Base-by-base conservation (phyloP, 1,140 invertebrate genomes). In the Eubasilissa regina region DNA sequence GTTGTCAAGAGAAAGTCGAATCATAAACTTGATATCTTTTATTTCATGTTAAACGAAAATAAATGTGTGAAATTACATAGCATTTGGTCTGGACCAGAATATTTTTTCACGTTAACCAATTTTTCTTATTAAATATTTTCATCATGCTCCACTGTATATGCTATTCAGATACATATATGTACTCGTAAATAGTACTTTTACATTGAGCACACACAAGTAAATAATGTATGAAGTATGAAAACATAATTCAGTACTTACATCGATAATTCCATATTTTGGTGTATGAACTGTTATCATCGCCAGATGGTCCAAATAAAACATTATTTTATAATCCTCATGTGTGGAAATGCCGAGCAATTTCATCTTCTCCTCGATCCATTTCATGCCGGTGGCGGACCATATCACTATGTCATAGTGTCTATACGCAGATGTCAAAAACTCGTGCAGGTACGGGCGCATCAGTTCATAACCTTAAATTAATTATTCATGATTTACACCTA, bases 341-440 rank as follows among this genome's bases (percentile, higher is more conserved):
- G 87, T 92, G 0, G 93, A 89, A 0, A 99, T 97, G 0, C 97
- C 97, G 0, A 99, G 89, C 21, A 98, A 87, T 74, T 95, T 94
- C 97, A 99, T 98, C 88, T 99, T 99, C 83, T 98, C 96, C 84
- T 98, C 95, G 64, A 99, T 98, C 97, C 97, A 99, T 84, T 97
- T 98, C 97, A 99, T 99, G 80, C 94, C 95, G 0, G 98, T 99
- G 0, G 98, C 98, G 48, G 98, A 98, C 97, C 95, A 96, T 81
- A 96, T 96, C 0, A 95, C 95, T 83, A 96, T 96, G 84, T 96
- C 95, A 83, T 97, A 97, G 86, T 95, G 87, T 85, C 94, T 92
- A 87, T 99, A 99, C 4, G 97, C 96, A n/a, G 94, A 91, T 9
- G 94, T 94, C 0, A 99, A 88, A 87, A 99, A 99, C 87, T 98